Evolutionary conservation across 1,140 invertebrate genomes (phyloP).

Genomic region (Pachyrhynchus sulphureomaculatus): DNA sequence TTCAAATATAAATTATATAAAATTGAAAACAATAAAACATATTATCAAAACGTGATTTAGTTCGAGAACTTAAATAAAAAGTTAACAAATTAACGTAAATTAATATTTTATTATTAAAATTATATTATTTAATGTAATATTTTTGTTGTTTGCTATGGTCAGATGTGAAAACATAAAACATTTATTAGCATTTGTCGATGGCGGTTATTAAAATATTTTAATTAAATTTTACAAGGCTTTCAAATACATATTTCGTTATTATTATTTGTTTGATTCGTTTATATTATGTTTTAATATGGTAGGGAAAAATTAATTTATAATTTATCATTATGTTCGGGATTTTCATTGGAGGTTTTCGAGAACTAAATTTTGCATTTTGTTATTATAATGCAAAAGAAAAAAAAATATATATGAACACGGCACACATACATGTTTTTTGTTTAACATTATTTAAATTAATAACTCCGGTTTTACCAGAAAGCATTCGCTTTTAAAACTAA

Average conservation of each 20-base stretch:
- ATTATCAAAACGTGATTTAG: slow-evolving; percentile 14
- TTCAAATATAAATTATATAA: background rate
- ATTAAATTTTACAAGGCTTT: slow-evolving; percentile 26
- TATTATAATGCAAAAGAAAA: slow-evolving; percentile 3
- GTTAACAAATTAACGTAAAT: slow-evolving; percentile 15
- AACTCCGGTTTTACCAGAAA: background rate
- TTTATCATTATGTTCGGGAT: slow-evolving; percentile 19
- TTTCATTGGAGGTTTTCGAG: background rate
- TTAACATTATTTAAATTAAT: slow-evolving; percentile 6
- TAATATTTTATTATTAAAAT: slow-evolving; percentile 15
- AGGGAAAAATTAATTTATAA: slow-evolving; percentile 27
- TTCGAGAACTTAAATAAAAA: slow-evolving; percentile 14
- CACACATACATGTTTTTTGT: slow-evolving; percentile 15
- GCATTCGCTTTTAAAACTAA: slow-evolving; percentile 4
- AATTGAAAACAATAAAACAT: slow-evolving; percentile 11
- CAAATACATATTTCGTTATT: slow-evolving; percentile 24
- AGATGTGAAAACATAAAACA: slow-evolving; percentile 12
- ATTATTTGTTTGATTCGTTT: slow-evolving; percentile 28
- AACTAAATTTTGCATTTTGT: slow-evolving; percentile 9
- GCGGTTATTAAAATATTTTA: slow-evolving; percentile 27
- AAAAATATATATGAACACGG: too few relatives aligned
- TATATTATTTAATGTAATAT: slow-evolving; percentile 23
- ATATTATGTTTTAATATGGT: slow-evolving; percentile 23
- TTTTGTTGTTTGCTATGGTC: slow-evolving; percentile 7
- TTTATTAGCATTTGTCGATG: slow-evolving; percentile 22